Evolutionary conservation across 2,888 invertebrate species (phyloP), one percentile per base, ranked within the genome.

Genomic region (Camponotus fellah): DNA sequence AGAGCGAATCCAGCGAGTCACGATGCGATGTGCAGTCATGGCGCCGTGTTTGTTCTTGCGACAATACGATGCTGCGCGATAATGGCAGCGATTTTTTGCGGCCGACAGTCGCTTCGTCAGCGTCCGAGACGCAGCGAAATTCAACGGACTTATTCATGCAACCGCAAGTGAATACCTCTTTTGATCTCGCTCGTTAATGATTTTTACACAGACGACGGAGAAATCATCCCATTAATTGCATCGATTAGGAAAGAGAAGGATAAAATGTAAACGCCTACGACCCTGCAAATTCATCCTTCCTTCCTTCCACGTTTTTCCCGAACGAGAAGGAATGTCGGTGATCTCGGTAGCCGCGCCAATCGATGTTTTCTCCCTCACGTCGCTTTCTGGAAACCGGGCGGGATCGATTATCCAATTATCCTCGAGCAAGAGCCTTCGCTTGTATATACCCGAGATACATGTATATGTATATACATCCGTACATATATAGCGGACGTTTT

Each of bases 351-450:
- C 76, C 74, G 60, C 60, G 60, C 74, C 77, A 58, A 79, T 37
- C 58, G 46, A 65, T 32, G 82, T 77, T 85, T 84, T 81, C 72
- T 75, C 62, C 14, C 83, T 40, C 58, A 32, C 62, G 32, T 66
- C 82, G 68, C 82, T 83, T 85, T 83, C 85, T 64, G 86, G 68
- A 74, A 82, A 89, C 82, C 83, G 85, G 83, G 79, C 76, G 84
- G 86, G 80, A 80, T 89, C 90, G 89, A 89, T 89, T 89, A 89
- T 88, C 86, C 89, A 89, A 88, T 89, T 89, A 89, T 75, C 77
- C 76, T 53, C 53, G n/a, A 53, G 68, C 46, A 26, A 26, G 43
- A 68, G 58, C 71, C 80, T 79, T 40, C 66, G 71, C 72, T 84
- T 66, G 17, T 49, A n/a, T 53, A 62, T 12, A n/a, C 64, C 56